A percentile compares a stretch with the other conserved stretches of the same genome.
phyloP scores from a whole-genome alignment of 2,888 invertebrate genomes.

The Apeira syringaria region DNA sequence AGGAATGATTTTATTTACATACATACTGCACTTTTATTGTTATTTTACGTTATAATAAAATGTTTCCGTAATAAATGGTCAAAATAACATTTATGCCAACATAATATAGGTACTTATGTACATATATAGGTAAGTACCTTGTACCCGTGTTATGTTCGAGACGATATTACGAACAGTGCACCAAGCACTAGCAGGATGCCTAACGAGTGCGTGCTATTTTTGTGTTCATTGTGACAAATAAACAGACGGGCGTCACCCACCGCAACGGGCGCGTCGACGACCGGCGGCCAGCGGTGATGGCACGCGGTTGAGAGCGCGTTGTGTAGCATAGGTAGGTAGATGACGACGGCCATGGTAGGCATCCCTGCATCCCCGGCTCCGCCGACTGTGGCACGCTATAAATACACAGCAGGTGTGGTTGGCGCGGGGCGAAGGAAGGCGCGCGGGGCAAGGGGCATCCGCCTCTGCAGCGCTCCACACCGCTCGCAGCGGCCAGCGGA shows the following conservation, averaged over 20 bases:
- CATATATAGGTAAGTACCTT: conserved; percentile 3
- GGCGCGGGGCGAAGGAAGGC: conserved; percentile 53
- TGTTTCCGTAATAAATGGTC: background rate
- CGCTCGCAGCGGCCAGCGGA: conserved; percentile 81
- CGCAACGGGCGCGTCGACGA: conserved; percentile 40
- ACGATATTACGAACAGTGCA: conserved; percentile 32
- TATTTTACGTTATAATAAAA: conserved; percentile 1
- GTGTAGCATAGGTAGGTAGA: conserved; percentile 33
- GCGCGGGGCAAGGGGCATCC: conserved; percentile 72
- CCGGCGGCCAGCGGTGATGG: conserved; percentile 26
- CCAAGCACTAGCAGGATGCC: conserved; percentile 43
- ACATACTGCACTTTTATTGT: conserved; percentile 21
- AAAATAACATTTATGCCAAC: background rate
- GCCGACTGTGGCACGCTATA: conserved; percentile 71
- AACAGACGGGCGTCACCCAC: conserved; percentile 60
- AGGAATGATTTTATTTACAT: conserved; percentile 49
- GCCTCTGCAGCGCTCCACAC: conserved; percentile 79
- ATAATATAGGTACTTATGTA: background rate
- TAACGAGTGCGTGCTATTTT: conserved; percentile 62
- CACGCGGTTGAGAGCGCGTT: conserved; percentile 41
- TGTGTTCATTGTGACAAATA: conserved; percentile 68
- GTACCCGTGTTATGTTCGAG: conserved; percentile 12
- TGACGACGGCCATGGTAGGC: conserved; percentile 63
- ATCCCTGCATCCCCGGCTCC: conserved; percentile 71
- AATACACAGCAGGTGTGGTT: conserved; percentile 81